These are phyloP conservation scores for Nasonia giraulti DNA, from an alignment of 1,140 invertebrate genomes.

Conservation along the genomic window DNA sequence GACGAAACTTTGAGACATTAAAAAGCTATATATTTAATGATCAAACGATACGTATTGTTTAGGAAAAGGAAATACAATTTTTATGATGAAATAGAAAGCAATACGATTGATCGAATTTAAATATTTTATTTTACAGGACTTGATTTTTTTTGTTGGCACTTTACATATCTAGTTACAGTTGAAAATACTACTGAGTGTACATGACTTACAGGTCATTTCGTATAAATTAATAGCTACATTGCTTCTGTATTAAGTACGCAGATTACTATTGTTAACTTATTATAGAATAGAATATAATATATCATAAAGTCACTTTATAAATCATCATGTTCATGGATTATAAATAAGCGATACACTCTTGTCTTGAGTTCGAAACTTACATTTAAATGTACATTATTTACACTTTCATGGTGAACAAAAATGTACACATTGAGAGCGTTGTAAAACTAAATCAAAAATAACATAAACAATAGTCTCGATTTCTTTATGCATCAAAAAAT, in stretches of 20 bases:
- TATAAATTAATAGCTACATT: background rate
- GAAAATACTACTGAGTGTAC: background rate
- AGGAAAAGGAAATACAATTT: too few relatives aligned
- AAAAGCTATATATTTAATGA: too few relatives aligned
- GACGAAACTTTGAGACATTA: too few relatives aligned
- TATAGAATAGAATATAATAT: background rate
- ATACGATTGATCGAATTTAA: too few relatives aligned
- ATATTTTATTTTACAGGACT: background rate
- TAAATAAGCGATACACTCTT: too few relatives aligned
- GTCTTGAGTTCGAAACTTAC: background rate
- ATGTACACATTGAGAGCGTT: too few relatives aligned
- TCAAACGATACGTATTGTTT: too few relatives aligned
- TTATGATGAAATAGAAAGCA: too few relatives aligned
- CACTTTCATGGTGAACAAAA: background rate
- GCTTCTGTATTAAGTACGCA: background rate
- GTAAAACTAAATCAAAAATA: too few relatives aligned
- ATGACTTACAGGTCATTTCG: background rate
- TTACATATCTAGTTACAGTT: background rate
- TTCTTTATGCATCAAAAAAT: too few relatives aligned
- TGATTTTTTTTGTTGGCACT: background rate
- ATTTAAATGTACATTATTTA: background rate
- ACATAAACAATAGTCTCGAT: too few relatives aligned
- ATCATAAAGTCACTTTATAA: background rate
- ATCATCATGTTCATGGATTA: background rate
- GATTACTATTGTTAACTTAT: background rate